Base-by-base conservation (phyloP, 2,797 vertebrate species). In the Heteromormyrus szaboi region DNA sequence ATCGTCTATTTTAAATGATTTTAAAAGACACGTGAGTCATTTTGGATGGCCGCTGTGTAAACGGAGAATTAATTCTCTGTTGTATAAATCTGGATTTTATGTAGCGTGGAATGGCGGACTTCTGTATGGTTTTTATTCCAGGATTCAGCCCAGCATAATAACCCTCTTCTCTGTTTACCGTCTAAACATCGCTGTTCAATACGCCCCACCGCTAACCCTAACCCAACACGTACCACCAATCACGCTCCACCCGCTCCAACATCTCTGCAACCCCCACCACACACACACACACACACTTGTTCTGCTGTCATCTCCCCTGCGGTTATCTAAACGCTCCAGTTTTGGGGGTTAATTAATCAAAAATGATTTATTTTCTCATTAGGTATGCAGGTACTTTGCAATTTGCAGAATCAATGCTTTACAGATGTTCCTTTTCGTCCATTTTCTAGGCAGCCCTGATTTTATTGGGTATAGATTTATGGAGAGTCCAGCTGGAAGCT, bases 331-430 rank as follows among this genome's bases (percentile, higher is more conserved):
- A 94, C 94, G 94, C 94, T 94, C 93, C 94, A 94, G 95, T 95
- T 96, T 79, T 95, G 95, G 94, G 91, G 94, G 95, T 96, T 96
- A 96, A 96, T 96, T 96, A 96, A 96, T 96, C 96, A 96, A 95
- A 96, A 96, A 96, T 95, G 95, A 96, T 96, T 96, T 96, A 92
- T 96, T 95, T 95, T 95, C 95, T 96, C 95, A 96, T 96, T 96
- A 96, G 94, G 94, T 93, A 96, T 96, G 95, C 95, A 93, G 92
- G 93, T 94, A 91, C 56, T 94, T 94, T 92, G 94, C 95, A 96
- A 94, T 96, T 94, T 95, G 94, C 94, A 91, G 91, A 94, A 96
- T 96, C 95, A 22, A 96, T 96, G 95, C 93, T 95, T 95, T 96
- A 96, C 96, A 96, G 96, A 96, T 96, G 95, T 96, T 96, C 95